Percentiles rank a stretch among this genome's conserved stretches.
These are phyloP conservation scores for Hydrochoerus hydrochaeris DNA, from an alignment of 2,113 vertebrate genomes.

Conservation along the genomic window DNA sequence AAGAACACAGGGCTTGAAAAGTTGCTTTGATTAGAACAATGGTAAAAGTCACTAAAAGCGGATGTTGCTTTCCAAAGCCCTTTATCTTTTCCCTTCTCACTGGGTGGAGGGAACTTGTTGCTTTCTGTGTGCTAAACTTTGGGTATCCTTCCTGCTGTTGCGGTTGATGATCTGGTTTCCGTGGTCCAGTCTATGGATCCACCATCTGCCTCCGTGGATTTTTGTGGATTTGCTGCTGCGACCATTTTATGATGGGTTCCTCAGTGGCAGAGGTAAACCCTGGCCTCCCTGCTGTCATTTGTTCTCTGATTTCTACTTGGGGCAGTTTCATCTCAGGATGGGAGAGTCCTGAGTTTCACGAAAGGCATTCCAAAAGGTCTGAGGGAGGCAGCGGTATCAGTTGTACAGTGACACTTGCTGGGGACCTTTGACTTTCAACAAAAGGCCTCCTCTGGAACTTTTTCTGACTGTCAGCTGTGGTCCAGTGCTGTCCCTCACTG, in stretches of 20 bases:
- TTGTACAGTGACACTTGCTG: neutral
- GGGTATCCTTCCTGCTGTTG: neutral
- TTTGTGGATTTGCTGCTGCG: neutral
- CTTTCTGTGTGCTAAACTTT: neutral
- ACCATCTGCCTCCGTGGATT: accelerated
- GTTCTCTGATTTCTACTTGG: neutral
- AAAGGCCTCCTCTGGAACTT: neutral
- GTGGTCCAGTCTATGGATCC: conserved; percentile 5
- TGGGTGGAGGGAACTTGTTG: neutral
- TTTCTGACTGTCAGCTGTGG: neutral
- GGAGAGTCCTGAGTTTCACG: neutral
- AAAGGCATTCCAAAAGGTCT: neutral
- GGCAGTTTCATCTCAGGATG: neutral
- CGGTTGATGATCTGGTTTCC: neutral
- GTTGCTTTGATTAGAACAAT: neutral
- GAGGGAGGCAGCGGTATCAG: neutral
- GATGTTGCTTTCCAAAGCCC: neutral
- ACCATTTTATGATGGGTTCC: neutral
- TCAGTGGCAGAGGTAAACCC: neutral
- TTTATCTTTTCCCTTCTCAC: neutral
- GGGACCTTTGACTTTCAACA: neutral
- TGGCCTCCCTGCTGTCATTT: neutral
- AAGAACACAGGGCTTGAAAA: neutral
- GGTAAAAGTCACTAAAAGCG: neutral
- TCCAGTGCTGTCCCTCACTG: neutral